Base-by-base conservation (phyloP, 2,797 vertebrate species). In the Acomys russatus region DNA sequence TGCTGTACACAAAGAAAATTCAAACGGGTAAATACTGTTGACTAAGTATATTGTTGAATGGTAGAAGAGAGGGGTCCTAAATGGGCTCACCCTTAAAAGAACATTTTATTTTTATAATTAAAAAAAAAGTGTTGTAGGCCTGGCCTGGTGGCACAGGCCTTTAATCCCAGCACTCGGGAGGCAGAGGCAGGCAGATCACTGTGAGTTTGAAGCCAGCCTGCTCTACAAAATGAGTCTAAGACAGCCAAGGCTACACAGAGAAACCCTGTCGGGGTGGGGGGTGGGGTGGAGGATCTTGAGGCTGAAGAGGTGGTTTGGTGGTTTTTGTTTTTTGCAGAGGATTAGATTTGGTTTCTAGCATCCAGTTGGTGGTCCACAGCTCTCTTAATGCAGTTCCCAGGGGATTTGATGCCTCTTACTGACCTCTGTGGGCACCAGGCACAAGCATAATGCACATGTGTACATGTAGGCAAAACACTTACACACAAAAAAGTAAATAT, bases 1-100 rank as follows among this genome's bases (percentile, higher is more conserved):
- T 82, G n/a, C 44, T 91, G 35, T 30, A 18, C 20, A 61, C 71
- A 82, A 61, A 94, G 28, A 91, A 78, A 77, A 18, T n/a, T 83
- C 9, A 87, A 82, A 61, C 54, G 78, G 23, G 51, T 11, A 64
- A 71, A 71, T 74, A 30, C 38, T 83, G 3, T 63, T 92, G 90
- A 83, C 87, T 74, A 25, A 85, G 20, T 54, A 73, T 28, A 18
- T 28, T 86, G 30, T 77, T 91, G 74, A 28, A 51, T 80, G 15
- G 68, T 64, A 14, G 56, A 56, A 10, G 23, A 44, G 35, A 74
- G 28, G 22, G 12, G 6, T 22, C 17, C 17, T 56, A 56, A 15
- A 17, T 68, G 25, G 70, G 92, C 82, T 96, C 25, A 64, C 59
- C 35, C 90, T 70, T 74, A 86, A 92, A 77, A 83, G 49, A 17